A percentile compares a stretch with the other conserved stretches of the same genome.
These are phyloP conservation scores for Diabrotica undecimpunctata DNA, from an alignment of 1,140 invertebrate genomes.

Conservation along the genomic window DNA sequence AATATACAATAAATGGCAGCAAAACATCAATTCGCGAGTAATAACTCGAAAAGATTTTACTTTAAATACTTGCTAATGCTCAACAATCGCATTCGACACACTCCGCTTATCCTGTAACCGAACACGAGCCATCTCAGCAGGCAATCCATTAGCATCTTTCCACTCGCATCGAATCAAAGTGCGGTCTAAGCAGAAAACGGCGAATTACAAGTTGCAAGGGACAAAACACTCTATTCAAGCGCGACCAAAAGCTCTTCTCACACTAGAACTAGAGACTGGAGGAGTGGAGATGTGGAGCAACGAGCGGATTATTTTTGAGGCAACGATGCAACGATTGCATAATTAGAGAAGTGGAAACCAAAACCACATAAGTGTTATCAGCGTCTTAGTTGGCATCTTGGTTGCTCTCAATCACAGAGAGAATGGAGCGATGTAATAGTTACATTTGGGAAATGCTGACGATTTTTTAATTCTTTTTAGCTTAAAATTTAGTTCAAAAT, in stretches of 20 bases:
- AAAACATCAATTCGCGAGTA: no score
- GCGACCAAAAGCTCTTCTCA: not conserved
- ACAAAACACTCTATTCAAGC: constrained; percentile 14
- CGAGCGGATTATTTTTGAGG: constrained; percentile 7
- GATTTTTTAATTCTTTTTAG: no score
- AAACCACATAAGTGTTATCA: constrained; percentile 11
- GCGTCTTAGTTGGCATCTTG: not conserved
- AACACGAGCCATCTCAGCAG: not conserved
- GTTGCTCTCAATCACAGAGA: no score
- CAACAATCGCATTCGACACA: no score
- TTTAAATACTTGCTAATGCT: no score
- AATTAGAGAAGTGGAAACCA: constrained; percentile 11
- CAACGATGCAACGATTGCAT: constrained; percentile 10
- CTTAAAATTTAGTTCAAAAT: no score
- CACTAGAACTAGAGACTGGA: not conserved
- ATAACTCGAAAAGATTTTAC: no score
- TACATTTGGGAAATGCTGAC: no score
- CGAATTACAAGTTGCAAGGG: constrained; percentile 27
- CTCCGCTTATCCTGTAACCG: no score
- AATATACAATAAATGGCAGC: no score
- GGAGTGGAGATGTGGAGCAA: not conserved
- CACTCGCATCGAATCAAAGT: constrained; percentile 20
- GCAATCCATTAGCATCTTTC: constrained; percentile 23
- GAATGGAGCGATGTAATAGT: no score
- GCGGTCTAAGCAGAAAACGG: constrained; percentile 24